Conservation (phyloP, 2,888 invertebrate genomes). For the Copidosoma aretas region DNA sequence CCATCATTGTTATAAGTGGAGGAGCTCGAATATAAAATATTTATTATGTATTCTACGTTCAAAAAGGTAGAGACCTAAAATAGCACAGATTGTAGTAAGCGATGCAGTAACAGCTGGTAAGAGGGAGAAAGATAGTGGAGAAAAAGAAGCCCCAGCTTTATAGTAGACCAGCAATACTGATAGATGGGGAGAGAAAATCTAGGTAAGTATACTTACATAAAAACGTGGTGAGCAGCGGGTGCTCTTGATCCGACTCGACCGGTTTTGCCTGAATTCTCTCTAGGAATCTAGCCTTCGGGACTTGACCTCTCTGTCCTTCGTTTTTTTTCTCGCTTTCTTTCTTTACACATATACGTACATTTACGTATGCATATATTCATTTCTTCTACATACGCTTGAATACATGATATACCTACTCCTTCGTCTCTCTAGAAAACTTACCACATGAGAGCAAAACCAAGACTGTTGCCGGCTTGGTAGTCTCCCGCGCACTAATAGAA, state of each 20-base stretch:
- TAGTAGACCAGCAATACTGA: slow-evolving; percentile 29
- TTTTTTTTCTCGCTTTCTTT: not conserved
- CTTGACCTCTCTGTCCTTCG: slow-evolving; percentile 2
- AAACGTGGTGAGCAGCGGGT: slow-evolving; percentile 48
- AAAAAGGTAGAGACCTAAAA: too few relatives aligned
- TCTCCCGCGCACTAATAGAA: too few relatives aligned
- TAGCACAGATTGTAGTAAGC: slow-evolving; percentile 6
- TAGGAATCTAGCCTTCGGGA: slow-evolving; percentile 60
- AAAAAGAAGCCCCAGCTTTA: slow-evolving; percentile 8
- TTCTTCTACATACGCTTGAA: too few relatives aligned
- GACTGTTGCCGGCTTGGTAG: too few relatives aligned
- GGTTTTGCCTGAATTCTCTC: slow-evolving; percentile 59
- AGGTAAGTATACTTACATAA: slow-evolving; percentile 8
- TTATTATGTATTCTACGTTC: too few relatives aligned
- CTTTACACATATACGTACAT: not conserved
- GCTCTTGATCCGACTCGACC: slow-evolving; percentile 60
- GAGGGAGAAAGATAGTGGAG: not conserved
- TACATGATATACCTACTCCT: too few relatives aligned
- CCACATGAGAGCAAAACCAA: too few relatives aligned
- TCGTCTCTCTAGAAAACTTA: too few relatives aligned
- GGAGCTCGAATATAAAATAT: too few relatives aligned
- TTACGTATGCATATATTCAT: too few relatives aligned
- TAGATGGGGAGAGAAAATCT: slow-evolving; percentile 36
- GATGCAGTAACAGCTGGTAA: slow-evolving; percentile 6
- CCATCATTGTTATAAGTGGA: too few relatives aligned